Evolutionary conservation across 1,140 invertebrate species (phyloP).

Genomic region (Eumaeus atala): DNA sequence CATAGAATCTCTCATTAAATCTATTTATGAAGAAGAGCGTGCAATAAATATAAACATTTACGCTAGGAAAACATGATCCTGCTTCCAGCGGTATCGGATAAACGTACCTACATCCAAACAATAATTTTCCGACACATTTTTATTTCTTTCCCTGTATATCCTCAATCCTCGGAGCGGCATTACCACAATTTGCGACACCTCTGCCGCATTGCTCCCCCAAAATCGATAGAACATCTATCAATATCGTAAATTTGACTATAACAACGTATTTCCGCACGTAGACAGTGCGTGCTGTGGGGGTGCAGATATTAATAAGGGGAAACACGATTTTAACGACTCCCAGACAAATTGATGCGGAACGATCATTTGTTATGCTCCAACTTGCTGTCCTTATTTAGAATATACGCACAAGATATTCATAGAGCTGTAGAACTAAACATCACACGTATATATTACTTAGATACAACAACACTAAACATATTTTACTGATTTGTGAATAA

Average conservation of each 20-base stretch:
- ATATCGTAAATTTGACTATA: conserved; percentile 53
- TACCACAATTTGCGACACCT: conserved; percentile 36
- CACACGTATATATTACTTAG: no score
- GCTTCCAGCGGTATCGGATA: neutral
- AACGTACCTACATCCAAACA: no score
- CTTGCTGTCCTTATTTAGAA: conserved; percentile 10
- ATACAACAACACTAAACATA: no score
- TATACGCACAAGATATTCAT: neutral
- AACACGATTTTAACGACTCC: conserved; percentile 67
- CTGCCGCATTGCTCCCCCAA: conserved; percentile 29
- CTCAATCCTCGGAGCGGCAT: conserved; percentile 12
- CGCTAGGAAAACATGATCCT: neutral
- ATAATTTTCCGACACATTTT: no score
- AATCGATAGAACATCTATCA: conserved; percentile 54
- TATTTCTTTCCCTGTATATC: neutral
- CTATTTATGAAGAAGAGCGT: no score
- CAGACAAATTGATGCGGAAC: conserved; percentile 58
- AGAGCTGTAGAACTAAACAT: no score
- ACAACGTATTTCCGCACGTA: conserved; percentile 42
- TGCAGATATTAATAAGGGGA: conserved; percentile 67
- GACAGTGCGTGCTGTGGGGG: conserved; percentile 35
- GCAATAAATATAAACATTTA: no score
- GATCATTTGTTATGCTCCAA: conserved; percentile 54
- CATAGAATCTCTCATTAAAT: no score
- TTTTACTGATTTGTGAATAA: no score